Base-by-base conservation (phyloP, 2,888 invertebrate genomes). In the Habrosyne pyritoides region DNA sequence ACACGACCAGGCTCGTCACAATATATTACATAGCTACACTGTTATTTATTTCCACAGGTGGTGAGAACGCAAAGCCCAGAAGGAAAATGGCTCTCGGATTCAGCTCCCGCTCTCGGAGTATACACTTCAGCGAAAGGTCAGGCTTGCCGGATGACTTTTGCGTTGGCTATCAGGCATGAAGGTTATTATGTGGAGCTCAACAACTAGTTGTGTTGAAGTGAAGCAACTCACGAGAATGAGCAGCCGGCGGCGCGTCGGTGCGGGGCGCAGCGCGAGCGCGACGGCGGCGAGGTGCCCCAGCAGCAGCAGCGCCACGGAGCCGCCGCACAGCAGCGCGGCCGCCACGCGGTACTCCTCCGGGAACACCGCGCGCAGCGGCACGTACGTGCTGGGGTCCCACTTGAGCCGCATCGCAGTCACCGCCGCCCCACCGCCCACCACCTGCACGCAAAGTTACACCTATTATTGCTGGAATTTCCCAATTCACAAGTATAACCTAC, bases 331-430 rank as follows among this genome's bases (percentile, higher is more conserved):
- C 66, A 61, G 59, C 53, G 48, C 67, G 54, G 66, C 69, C 47
- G 64, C 64, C 53, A 57, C 79, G 57, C 67, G 69, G 79, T 81
- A 75, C 80, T 82, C 81, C 49, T 53, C 49, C 54, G 85, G 84
- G 64, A 81, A 61, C 71, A 79, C 59, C 74, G 73, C 77, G 62
- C 86, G 81, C 69, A 81, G 48, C 68, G 63, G 67, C 60, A 82
- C 60, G 79, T 90, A 90, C 69, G 83, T 75, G 70, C 73, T 81
- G 46, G 91, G 89, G 77, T 91, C 91, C 89, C 89, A 89, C 76
- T 79, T 79, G 47, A 90, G 81, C 12, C 91, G 88, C 73, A 87
- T 89, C 63, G 83, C 83, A 63, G 82, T 75, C 64, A 76, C 77
- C 67, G 89, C 73, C 42, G 71, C 75, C 47, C 83, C 89, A 54